These are phyloP conservation scores for Platysteira castanea DNA, from an alignment of 2,113 vertebrate genomes.

Conservation along the genomic window DNA sequence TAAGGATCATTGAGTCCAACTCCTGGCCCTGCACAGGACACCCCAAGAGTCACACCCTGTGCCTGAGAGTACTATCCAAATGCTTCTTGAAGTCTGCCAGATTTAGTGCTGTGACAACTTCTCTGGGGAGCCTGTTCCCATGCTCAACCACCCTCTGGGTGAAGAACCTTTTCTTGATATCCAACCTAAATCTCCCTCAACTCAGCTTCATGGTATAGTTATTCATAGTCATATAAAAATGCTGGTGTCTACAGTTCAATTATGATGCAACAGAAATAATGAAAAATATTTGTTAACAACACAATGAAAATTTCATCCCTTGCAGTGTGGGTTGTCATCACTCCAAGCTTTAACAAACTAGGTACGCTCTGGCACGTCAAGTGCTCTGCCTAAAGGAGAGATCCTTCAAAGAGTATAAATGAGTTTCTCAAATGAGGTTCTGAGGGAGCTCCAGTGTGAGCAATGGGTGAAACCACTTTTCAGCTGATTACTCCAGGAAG, in stretches of 20 bases:
- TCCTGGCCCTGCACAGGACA: neutral
- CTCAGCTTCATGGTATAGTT: neutral
- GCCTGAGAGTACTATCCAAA: neutral
- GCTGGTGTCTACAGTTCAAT: neutral
- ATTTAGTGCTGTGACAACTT: neutral
- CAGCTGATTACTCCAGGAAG: neutral
- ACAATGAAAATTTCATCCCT: neutral
- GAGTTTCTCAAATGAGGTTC: neutral
- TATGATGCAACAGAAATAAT: neutral
- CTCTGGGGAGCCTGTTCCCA: neutral
- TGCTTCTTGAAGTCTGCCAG: accelerated
- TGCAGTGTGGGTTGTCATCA: neutral
- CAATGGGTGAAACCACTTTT: neutral
- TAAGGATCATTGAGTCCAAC: accelerated
- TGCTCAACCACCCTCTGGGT: too few species aligned
- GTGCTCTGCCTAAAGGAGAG: neutral
- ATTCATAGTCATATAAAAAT: neutral
- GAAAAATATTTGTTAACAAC: neutral
- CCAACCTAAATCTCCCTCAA: neutral
- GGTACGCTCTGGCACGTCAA: neutral
- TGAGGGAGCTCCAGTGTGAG: neutral
- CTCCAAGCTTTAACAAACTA: neutral
- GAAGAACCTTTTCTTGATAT: neutral
- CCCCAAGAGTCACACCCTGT: neutral
- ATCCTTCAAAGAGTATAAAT: accelerated